Evolutionary conservation across 2,797 vertebrate species (phyloP).

Genomic region (Syngnathus rostellatus): DNA sequence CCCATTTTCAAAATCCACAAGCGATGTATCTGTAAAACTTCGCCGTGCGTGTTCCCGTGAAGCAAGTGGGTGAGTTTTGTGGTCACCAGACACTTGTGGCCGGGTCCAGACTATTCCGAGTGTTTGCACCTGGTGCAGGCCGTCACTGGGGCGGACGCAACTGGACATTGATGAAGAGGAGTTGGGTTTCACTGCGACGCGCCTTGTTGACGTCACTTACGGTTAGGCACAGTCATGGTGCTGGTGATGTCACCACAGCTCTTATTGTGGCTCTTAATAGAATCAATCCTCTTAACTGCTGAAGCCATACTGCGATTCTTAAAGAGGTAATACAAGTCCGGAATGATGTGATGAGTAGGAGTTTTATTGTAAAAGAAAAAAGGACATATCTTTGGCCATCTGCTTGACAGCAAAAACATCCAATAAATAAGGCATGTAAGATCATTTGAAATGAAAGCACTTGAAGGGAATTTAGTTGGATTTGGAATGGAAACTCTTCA

Average conservation of each 20-base stretch:
- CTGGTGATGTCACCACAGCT: background rate
- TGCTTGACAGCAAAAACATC: slow-evolving; percentile 25
- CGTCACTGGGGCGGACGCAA: slow-evolving; percentile 28
- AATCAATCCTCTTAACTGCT: background rate
- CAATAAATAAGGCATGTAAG: slow-evolving; percentile 62
- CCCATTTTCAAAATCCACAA: slow-evolving; percentile 49
- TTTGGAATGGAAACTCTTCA: background rate
- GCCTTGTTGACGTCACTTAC: slow-evolving; percentile 15
- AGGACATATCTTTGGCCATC: slow-evolving; percentile 25
- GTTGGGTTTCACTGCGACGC: slow-evolving; percentile 12
- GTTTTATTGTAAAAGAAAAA: slow-evolving; percentile 44
- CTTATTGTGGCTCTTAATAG: background rate
- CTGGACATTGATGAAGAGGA: background rate
- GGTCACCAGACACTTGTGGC: slow-evolving; percentile 15
- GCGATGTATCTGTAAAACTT: background rate
- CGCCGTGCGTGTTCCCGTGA: slow-evolving; percentile 49
- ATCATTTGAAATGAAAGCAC: slow-evolving; percentile 13
- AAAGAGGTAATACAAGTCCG: background rate
- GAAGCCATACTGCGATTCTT: background rate
- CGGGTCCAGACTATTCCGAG: slow-evolving; percentile 53
- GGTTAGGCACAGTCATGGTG: background rate
- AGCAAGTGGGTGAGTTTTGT: slow-evolving; percentile 24
- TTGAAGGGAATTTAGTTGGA: background rate
- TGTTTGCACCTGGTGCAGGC: slow-evolving; percentile 48
- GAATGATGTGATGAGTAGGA: slow-evolving; percentile 21